These are phyloP conservation scores for Holotrichia oblita DNA, from an alignment of 1,140 invertebrate species.

Conservation along the genomic window DNA sequence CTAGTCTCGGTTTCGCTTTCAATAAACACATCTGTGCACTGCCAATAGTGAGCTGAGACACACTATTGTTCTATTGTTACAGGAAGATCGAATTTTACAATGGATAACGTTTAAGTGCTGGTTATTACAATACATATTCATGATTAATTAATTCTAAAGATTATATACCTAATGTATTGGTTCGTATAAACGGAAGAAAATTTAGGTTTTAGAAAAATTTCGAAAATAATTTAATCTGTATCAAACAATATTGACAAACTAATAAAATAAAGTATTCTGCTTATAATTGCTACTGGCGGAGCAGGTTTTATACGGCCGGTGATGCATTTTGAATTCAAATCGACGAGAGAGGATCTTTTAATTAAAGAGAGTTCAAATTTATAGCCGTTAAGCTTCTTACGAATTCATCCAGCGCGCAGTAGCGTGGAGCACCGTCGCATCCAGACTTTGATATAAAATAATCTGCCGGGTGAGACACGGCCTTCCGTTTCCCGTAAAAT, in stretches of 20 bases:
- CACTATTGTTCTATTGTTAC: not conserved
- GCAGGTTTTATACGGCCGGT: not conserved
- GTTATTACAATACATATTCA: too few relatives aligned
- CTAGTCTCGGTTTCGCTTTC: not conserved
- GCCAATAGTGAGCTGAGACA: not conserved
- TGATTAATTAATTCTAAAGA: too few relatives aligned
- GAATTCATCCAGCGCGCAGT: not conserved
- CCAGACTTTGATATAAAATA: not conserved
- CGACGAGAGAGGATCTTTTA: not conserved
- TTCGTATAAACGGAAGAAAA: too few relatives aligned
- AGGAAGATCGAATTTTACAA: not conserved
- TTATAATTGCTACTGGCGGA: not conserved
- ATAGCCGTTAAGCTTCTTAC: constrained; percentile 6
- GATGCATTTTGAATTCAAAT: not conserved
- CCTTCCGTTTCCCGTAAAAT: not conserved
- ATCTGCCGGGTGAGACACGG: not conserved
- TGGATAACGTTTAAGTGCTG: too few relatives aligned
- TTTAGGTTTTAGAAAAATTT: too few relatives aligned
- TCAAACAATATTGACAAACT: too few relatives aligned
- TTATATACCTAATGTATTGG: too few relatives aligned
- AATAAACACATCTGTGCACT: not conserved
- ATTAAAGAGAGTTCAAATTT: constrained; percentile 2
- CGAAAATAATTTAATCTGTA: too few relatives aligned
- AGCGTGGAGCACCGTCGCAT: not conserved
- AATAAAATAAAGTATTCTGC: too few relatives aligned